Evolutionary conservation across 1,140 invertebrate genomes (phyloP).

Genomic region (Penaeus chinensis): DNA sequence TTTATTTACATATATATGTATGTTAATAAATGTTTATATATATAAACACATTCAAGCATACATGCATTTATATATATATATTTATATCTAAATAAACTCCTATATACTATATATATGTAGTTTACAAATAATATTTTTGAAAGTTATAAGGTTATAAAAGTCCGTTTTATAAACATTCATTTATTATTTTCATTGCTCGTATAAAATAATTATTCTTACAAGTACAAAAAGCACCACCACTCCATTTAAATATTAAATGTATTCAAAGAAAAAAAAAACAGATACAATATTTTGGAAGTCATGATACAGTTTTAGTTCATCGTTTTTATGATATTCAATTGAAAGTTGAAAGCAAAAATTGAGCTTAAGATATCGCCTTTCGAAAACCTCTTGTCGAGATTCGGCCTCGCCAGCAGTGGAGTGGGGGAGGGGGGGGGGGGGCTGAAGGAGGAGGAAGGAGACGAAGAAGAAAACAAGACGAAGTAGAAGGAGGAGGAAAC

Average conservation of each 20-base stretch:
- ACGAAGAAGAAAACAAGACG: neutral
- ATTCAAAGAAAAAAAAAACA: neutral
- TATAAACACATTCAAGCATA: neutral
- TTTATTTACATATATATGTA: neutral
- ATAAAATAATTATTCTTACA: constrained; percentile 48
- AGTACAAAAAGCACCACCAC: constrained; percentile 40
- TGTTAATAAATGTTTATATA: neutral
- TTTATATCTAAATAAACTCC: neutral
- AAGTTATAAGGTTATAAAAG: neutral
- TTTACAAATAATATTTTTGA: neutral
- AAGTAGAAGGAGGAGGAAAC: neutral
- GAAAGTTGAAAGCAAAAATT: too few species aligned
- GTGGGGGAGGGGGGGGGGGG: neutral
- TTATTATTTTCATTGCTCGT: constrained; percentile 44
- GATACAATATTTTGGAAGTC: neutral
- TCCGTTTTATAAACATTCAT: constrained; percentile 33
- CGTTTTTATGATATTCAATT: too few species aligned
- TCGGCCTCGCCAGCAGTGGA: neutral
- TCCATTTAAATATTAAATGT: constrained; percentile 25
- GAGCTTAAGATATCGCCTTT: neutral
- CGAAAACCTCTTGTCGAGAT: neutral
- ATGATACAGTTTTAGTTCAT: neutral
- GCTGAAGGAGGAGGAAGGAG: neutral
- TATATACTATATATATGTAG: neutral
- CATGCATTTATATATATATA: constrained; percentile 3